Evolutionary conservation across 2,888 invertebrate genomes (phyloP).

Genomic region (Eupeodes latifasciatus): DNA sequence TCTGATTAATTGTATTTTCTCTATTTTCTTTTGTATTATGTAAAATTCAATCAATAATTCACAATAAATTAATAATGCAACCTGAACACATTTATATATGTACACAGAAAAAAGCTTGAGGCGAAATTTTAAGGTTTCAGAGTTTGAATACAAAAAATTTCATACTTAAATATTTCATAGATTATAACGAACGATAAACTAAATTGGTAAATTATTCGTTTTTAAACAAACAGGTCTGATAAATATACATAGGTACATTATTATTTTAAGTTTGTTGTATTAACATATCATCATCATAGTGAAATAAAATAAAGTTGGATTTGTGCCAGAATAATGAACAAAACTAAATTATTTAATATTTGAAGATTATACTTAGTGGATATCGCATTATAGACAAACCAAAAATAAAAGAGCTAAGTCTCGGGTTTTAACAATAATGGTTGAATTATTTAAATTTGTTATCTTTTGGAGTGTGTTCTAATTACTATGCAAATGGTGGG

Average conservation of each 20-base stretch:
- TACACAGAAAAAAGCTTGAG: neutral
- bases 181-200: conserved; percentile 12
- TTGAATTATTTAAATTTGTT: neutral
- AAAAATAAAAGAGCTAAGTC: too few relatives aligned
- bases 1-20: conserved; percentile 10
- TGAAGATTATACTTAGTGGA: too few relatives aligned
- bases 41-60: neutral
- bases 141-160: conserved; percentile 9
- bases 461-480: neutral
- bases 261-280: neutral
- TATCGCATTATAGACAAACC: too few relatives aligned
- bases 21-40: conserved; percentile 36
- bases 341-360: neutral
- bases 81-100: neutral
- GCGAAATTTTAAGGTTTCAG: neutral
- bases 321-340: neutral
- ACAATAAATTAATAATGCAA: neutral
- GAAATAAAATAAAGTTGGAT: neutral
- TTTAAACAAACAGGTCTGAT: neutral
- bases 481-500: neutral
- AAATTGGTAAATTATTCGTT: conserved; percentile 5
- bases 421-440: too few relatives aligned
- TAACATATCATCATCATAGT: neutral
- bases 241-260: neutral
- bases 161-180: conserved; percentile 12